phyloP scores from a whole-genome alignment of 2,888 invertebrate genomes.

The Eledona agricola region DNA sequence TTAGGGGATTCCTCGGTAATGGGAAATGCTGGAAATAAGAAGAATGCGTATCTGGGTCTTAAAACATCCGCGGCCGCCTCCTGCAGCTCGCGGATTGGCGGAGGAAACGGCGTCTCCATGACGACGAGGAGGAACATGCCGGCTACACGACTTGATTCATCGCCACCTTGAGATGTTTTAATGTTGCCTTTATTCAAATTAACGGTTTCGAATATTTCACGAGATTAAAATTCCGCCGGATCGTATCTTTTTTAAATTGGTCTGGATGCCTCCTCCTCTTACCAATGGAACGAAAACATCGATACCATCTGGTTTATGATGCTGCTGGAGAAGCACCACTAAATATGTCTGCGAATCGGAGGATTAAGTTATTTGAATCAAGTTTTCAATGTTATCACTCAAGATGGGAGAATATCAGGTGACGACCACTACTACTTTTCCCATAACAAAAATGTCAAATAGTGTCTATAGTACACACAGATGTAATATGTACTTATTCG shows the following conservation, averaged over 20 bases:
- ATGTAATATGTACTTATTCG: no score
- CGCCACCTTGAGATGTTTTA: slow-evolving; percentile 64
- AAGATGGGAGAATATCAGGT: no score
- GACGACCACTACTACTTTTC: no score
- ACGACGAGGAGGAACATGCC: slow-evolving; percentile 61
- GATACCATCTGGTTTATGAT: slow-evolving; percentile 43
- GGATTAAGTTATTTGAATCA: no score
- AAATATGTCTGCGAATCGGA: no score
- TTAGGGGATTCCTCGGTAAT: slow-evolving; percentile 60
- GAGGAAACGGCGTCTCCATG: slow-evolving; percentile 59
- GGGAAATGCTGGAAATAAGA: slow-evolving; percentile 60
- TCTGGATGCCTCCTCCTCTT: slow-evolving; percentile 46
- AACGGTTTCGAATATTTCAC: slow-evolving; percentile 61
- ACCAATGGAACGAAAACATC: slow-evolving; percentile 30
- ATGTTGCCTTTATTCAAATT: slow-evolving; percentile 64
- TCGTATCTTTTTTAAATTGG: slow-evolving; percentile 59
- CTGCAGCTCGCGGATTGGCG: slow-evolving; percentile 59
- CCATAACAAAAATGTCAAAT: no score
- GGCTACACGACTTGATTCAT: slow-evolving; percentile 61
- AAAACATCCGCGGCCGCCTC: slow-evolving; percentile 61
- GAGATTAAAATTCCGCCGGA: slow-evolving; percentile 58
- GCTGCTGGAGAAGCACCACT: slow-evolving; percentile 23
- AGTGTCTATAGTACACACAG: no score
- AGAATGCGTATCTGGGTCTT: slow-evolving; percentile 57
- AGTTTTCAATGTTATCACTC: no score